A percentile compares a stretch with the other conserved stretches of the same genome.
phyloP scores from a whole-genome alignment of 2,888 invertebrate genomes.

The Saturnia pavonia region DNA sequence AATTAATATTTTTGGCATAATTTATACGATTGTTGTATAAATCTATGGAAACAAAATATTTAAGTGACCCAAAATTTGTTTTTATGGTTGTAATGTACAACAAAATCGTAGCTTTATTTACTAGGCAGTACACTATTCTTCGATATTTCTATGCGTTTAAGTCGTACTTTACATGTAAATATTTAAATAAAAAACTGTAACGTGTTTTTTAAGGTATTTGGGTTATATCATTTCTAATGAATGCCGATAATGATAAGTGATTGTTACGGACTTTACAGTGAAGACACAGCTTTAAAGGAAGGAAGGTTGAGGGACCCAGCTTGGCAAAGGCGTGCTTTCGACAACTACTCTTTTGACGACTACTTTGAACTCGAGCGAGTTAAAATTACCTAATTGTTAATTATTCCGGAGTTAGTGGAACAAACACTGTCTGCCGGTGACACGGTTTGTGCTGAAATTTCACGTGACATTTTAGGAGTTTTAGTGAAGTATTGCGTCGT shows the following conservation, averaged over 20 bases:
- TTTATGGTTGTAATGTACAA: no score
- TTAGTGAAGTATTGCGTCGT: constrained; percentile 3
- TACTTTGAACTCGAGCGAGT: constrained; percentile 35
- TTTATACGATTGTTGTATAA: no score
- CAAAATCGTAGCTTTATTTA: no score
- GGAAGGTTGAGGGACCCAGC: background rate
- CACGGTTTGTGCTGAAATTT: constrained; percentile 28
- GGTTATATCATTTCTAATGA: background rate
- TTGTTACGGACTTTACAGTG: background rate
- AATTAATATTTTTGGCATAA: no score
- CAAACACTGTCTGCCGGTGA: constrained; percentile 33
- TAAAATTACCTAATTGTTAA: constrained; percentile 53
- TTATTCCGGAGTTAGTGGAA: constrained; percentile 35
- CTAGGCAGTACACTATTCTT: no score
- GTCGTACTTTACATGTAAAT: no score
- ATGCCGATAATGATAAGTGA: background rate
- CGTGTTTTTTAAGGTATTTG: no score
- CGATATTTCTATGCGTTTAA: no score
- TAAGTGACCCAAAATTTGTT: no score
- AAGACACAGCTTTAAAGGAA: background rate
- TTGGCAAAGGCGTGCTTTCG: constrained; percentile 33
- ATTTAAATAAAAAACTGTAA: no score
- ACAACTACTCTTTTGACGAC: constrained; percentile 38
- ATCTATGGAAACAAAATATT: no score
- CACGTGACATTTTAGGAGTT: constrained; percentile 27